Conservation (phyloP, 2,888 invertebrate genomes). For the Campaea margaritaria region DNA sequence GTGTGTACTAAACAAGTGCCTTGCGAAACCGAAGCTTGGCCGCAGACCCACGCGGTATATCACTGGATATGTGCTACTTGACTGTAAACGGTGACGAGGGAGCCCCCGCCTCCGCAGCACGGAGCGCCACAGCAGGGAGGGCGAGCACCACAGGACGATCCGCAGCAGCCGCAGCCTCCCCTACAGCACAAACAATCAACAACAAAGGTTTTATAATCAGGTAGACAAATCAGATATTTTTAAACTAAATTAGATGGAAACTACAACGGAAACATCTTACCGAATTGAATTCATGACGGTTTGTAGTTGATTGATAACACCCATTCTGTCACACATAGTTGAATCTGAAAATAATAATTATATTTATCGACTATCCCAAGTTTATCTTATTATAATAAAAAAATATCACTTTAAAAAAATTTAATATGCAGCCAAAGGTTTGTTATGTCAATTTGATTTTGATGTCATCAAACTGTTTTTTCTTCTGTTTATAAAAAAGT, state of each 20-base stretch:
- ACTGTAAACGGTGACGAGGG: conserved; percentile 83
- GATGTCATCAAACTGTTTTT: background rate
- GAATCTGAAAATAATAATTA: conserved; percentile 34
- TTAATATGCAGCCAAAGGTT: conserved; percentile 26
- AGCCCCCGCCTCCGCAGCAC: conserved; percentile 60
- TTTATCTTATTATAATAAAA: background rate
- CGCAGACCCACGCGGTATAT: conserved; percentile 44
- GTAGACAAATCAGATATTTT: too few species aligned
- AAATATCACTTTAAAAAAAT: conserved; percentile 19
- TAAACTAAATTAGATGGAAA: too few species aligned
- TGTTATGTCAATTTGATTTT: conserved; percentile 17
- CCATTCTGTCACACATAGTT: conserved; percentile 77
- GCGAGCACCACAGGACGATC: conserved; percentile 47
- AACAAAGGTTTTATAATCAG: too few species aligned
- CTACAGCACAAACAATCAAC: conserved; percentile 54
- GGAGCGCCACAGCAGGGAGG: conserved; percentile 54
- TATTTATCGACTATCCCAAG: conserved; percentile 5
- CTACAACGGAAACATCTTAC: conserved; percentile 53
- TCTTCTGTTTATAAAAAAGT: background rate
- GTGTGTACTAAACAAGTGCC: conserved; percentile 8
- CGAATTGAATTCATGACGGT: conserved; percentile 70
- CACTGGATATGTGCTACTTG: conserved; percentile 84
- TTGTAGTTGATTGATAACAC: conserved; percentile 68
- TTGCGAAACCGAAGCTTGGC: conserved; percentile 28
- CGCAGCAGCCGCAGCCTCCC: conserved; percentile 52